Evolutionary conservation across 2,797 vertebrate species (phyloP), one percentile per base, ranked within the genome.

Genomic region (Neopelma chrysocephalum): DNA sequence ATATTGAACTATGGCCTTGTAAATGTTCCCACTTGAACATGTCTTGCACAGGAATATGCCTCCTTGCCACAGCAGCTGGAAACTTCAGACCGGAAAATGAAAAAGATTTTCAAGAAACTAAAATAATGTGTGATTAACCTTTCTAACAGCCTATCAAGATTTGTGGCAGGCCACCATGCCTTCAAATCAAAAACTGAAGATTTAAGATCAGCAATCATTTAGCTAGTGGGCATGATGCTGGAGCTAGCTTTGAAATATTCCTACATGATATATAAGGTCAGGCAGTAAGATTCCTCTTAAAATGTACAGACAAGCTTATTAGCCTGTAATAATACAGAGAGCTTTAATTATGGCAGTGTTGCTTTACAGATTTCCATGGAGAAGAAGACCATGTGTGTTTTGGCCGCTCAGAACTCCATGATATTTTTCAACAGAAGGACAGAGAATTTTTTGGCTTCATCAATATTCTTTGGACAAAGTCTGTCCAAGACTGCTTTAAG

Each of bases 121-220:
- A 91, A 95, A 57, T 84, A 71, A 72, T 7, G 8, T 26, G 50
- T 31, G 90, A 86, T 90, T 93, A 93, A 86, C 66, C 73, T 88
- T 90, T 86, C 45, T 21, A 86, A 21, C 4, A 86, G 45, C 23
- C 81, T 84, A 47, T 72, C 47, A 48, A 86, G 57, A 26, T 64
- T 40, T 4, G 25, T 38, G 45, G 58, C 83, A 69, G 43, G 66
- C 51, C 36, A 42, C 20, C n/a, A 38, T 6, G 23, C 60, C 82
- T 60, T 61, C 69, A 87, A 51, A 86, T 61, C 7, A 69, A 81
- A 93, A 86, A 10, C 10, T 29, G 27, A 73, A 73, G 36, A 83
- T 81, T 73, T 86, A 70, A 86, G 50, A 69, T 81, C n/a, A 73
- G 38, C 13, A 4, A 50, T 51, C 1, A 3, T 82, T 64, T 57